Evolutionary conservation across 1,140 invertebrate species (phyloP).

Genomic region (Bilobella aurantiaca): DNA sequence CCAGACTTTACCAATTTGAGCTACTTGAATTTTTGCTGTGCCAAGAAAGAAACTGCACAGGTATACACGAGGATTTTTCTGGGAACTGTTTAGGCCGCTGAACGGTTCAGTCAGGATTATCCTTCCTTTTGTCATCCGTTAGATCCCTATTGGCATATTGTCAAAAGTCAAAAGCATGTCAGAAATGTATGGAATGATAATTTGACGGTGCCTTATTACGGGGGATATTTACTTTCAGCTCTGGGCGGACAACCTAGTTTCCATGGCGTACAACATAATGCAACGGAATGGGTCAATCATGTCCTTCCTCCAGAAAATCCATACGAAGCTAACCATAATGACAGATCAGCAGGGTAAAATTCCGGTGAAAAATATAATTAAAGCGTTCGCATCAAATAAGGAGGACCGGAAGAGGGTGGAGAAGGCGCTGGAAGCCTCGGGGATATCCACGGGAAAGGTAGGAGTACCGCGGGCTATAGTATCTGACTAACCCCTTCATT

Average conservation of each 20-base stretch:
- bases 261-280: constrained; percentile 77
- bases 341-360: constrained; percentile 80
- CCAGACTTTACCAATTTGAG: constrained; percentile 84
- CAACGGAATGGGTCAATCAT: constrained; percentile 76
- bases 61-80: too few species aligned
- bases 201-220: background rate
- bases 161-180: too few species aligned
- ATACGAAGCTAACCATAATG: constrained; percentile 72
- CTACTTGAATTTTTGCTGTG: constrained; percentile 87
- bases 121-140: too few species aligned
- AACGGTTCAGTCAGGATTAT: too few species aligned
- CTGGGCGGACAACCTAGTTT: constrained; percentile 81
- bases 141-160: too few species aligned
- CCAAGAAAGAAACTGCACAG: constrained; percentile 74
- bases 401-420: constrained; percentile 87
- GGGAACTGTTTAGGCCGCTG: too few species aligned
- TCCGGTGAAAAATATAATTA: constrained; percentile 83
- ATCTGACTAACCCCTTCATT: too few species aligned
- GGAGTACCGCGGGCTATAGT: constrained; percentile 8
- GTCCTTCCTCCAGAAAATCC: constrained; percentile 78
- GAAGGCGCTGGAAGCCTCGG: constrained; percentile 75
- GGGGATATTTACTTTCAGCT: constrained; percentile 48
- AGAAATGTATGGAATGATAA: constrained; percentile 38
- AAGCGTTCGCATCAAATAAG: constrained; percentile 81
- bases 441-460: constrained; percentile 74